Evolutionary conservation across 2,797 vertebrate species (phyloP), one percentile per base, ranked within the genome.

Genomic region (Hoplostethus mediterraneus): DNA sequence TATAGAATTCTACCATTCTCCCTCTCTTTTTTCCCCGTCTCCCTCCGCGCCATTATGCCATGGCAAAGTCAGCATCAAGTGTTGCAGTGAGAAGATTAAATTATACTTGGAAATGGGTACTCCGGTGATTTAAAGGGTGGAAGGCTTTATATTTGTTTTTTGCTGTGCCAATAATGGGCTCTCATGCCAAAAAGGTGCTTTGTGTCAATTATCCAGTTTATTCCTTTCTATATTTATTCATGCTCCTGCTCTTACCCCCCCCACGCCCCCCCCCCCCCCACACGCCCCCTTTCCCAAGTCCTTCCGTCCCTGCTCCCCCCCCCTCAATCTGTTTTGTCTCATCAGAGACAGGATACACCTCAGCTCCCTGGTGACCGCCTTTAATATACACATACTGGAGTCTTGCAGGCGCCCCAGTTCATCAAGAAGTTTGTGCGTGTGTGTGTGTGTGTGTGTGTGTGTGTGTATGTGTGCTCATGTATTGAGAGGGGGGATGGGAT

Each of bases 51-150:
- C 52, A 47, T 96, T 95, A 95, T 94, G 90, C 94, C 85, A 92
- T 94, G 95, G 95, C 95, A 94, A 95, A 96, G 95, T 96, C 95
- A 96, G 95, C 95, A 95, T 96, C 95, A 95, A 96, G 95, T 96
- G 95, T 95, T 92, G 92, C 92, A 89, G 54, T 49, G 94, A 93
- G 94, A 95, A 95, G 96, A 96, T 96, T 96, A 97, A 97, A 96
- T 97, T 97, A 96, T 96, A 96, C 95, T 97, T 97, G 96, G 95
- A 96, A 96, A 97, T 97, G 95, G 94, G 94, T 95, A 94, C 94
- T 94, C 94, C 95, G 95, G 95, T 96, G 95, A 96, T 96, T 96
- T 96, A 96, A 72, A 89, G 91, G 94, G 94, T 93, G 94, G 58
- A 92, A 92, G 93, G 93, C 92, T 94, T 92, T 61, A 57, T 63